Base-by-base conservation (phyloP, 2,113 vertebrate species). In the Scalopus aquaticus region DNA sequence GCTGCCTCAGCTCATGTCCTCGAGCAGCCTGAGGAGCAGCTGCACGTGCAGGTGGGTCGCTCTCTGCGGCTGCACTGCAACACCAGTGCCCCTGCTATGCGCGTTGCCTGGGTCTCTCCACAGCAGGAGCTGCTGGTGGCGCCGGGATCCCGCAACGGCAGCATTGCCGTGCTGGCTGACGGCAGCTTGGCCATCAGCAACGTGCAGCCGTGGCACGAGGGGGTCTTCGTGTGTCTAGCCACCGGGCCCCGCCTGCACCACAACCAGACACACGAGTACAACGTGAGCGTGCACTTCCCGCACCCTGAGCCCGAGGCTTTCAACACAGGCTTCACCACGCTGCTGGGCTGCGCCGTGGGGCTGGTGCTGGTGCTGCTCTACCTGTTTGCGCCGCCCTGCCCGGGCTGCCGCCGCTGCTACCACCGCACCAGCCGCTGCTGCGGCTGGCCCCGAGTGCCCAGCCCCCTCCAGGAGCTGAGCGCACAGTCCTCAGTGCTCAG, bases 241-340 rank as follows among this genome's bases (percentile, higher is more conserved):
- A 96, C 98, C 2, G 98, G 98, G 95, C 95, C 94, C 79, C 97
- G 89, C 92, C 98, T 79, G 69, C 98, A 95, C 56, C 98, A 98
- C 90, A 99, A 99, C 39, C 98, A 99, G 90, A 98, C 99, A 0
- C 97, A 97, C 0, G 99, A 99, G 94, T 98, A 99, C 90, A 99
- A 99, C 0, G 97, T 99, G 86, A 99, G 99, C 0, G 98, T 99
- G 80, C 95, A 96, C 17, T 81, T 80, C 28, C 97, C 95, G 0
- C 96, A 73, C 12, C 93, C 82, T 0, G 96, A 95, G 0, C 97
- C 78, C 0, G 99, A 99, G 91, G 92, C 98, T 30, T 99, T 99
- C 98, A 99, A 98, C 98, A 99, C 99, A 0, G 99, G 99, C 20
- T 98, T 99, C 95, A 99, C 99, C 1, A 99, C 99, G 0, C 98